Evolutionary conservation across 2,888 invertebrate species (phyloP), one percentile per base, ranked within the genome.

Genomic region (Zaprionus obscuricornis): DNA sequence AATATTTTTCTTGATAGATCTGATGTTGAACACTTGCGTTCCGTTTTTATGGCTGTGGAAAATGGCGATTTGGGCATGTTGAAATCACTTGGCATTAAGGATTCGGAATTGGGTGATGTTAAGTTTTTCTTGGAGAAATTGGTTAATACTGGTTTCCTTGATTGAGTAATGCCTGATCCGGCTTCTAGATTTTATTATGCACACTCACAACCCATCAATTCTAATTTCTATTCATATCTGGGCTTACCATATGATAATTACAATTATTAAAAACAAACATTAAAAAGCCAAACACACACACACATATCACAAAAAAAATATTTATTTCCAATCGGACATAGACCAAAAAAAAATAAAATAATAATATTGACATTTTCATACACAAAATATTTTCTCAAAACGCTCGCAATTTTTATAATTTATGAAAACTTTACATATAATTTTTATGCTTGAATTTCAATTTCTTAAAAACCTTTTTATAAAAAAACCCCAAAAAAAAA

Each of bases 71-170:
- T 97, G 63, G 97, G 97, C 59, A 96, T 97, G 95, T 92, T 98
- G 59, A 97, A 97, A 89, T 96, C 97, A 7, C 92, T 98, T 66
- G 97, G 97, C 74, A 97, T 98, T 91, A 97, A 97, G 91, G 97
- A 98, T 90, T 97, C 97, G 0, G 97, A 97, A 89, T 92, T 98
- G 68, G 97, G 97, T 11, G 97, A 98, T 89, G 97, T 98, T 51
- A 97, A 97, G 90, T 97, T 97, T 92, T 98, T 98, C 93, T 93
- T 98, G 87, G 97, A 97, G 92, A 97, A 97, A 91, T 93, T 98
- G 87, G 97, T 97, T 59, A 97, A 97, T 91, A 98, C 97, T 74
- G 97, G 97, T 81, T 98, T 98, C 92, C 94, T 98, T 91, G 97
- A 97, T 92, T 97, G 95, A 95, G 93, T 93, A 92, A 92, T 92